Conservation (phyloP, 1,140 invertebrate genomes). For the Zaprionus kolodkinae region DNA sequence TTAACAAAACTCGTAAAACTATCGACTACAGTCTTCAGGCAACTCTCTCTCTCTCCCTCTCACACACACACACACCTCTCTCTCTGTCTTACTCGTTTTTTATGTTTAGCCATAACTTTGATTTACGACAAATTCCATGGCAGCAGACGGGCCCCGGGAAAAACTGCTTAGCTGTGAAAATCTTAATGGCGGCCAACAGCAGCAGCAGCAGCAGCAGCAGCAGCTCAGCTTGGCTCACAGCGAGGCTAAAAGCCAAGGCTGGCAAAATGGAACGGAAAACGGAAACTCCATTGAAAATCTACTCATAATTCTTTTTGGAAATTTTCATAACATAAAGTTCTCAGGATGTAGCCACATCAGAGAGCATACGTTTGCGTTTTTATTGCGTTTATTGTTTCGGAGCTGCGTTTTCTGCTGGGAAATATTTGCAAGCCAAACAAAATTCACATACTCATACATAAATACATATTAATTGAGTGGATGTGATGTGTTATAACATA, state of each 20-base stretch:
- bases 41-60: background rate
- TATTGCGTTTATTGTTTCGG: conserved; percentile 27
- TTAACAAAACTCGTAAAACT: conserved; percentile 7
- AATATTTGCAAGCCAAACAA: background rate
- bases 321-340: conserved; percentile 41
- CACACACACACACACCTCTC: conserved; percentile 31
- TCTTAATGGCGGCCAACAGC: conserved; percentile 15
- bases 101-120: conserved; percentile 61
- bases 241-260: conserved; percentile 9
- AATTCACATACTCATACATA: background rate
- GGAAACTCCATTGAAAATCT: conserved; percentile 35
- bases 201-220: background rate
- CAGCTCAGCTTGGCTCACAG: background rate
- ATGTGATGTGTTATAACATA: background rate
- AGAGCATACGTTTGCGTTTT: conserved; percentile 47
- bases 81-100: conserved; percentile 23
- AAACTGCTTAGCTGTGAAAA: conserved; percentile 32
- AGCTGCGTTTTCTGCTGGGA: background rate
- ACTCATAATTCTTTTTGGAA: conserved; percentile 46
- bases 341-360: conserved; percentile 18
- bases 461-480: conserved; percentile 8
- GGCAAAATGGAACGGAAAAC: conserved; percentile 10
- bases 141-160: conserved; percentile 29
- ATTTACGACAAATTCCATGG: conserved; percentile 51
- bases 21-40: background rate